Percentiles rank a stretch among this genome's conserved stretches.
Conservation (phyloP, 2,113 vertebrate species). For the Nematolebias whitei region DNA sequence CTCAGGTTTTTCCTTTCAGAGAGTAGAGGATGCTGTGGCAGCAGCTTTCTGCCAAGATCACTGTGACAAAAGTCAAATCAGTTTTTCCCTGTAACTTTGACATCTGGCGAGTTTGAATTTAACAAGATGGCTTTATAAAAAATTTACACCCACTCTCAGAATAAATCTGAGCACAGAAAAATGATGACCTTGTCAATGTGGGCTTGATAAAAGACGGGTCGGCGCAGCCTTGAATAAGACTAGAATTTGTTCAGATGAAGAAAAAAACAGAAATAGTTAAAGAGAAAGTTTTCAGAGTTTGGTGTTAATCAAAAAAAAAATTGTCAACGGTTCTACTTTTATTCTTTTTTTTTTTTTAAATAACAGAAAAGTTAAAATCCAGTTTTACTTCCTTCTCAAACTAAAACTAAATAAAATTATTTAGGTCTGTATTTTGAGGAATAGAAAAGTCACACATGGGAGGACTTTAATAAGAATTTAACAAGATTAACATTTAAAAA, state of each 20-base stretch:
- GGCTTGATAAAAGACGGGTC: conserved; percentile 14
- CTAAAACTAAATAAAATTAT: not conserved
- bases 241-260: not conserved
- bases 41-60: conserved; percentile 15
- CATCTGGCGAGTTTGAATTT: conserved; percentile 23
- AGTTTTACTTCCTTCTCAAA: not conserved
- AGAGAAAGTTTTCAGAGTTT: not conserved
- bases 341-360: too few species aligned
- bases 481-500: too few species aligned
- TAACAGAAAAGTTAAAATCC: not conserved
- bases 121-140: not conserved
- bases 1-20: not conserved
- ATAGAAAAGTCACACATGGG: too few species aligned
- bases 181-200: conserved; percentile 4
- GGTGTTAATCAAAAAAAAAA: conserved; percentile 12
- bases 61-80: conserved; percentile 23
- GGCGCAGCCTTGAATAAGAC: not conserved
- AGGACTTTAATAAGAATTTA: too few species aligned
- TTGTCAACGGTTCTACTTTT: not conserved
- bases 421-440: not conserved
- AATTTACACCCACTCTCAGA: conserved; percentile 3
- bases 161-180: not conserved
- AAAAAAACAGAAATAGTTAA: conserved; percentile 7
- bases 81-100: conserved; percentile 36
- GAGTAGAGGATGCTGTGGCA: not conserved